phyloP scores from a whole-genome alignment of 92 coral and sea anemone genomes.

The Galaxea fascicularis region DNA sequence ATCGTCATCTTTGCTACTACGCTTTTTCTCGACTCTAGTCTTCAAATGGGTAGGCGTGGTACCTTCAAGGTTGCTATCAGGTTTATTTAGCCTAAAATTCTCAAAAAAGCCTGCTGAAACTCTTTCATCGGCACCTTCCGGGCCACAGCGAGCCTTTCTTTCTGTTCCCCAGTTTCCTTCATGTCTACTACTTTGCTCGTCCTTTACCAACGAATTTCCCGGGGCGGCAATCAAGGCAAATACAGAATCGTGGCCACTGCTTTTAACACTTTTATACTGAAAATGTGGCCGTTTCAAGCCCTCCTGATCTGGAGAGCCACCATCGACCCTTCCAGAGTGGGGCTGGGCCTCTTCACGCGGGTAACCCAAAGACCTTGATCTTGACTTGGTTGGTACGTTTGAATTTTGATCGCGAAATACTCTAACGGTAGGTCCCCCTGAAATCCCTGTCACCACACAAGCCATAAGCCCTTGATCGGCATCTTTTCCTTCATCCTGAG shows the following conservation, averaged over 20 bases:
- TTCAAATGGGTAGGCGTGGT: background rate
- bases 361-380: background rate
- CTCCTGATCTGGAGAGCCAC: background rate
- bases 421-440: slow-evolving; percentile 43
- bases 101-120: background rate
- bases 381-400: background rate
- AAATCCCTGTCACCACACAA: slow-evolving; percentile 32
- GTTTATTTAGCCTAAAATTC: background rate
- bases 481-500: background rate
- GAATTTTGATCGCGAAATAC: slow-evolving; percentile 31
- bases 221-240: slow-evolving; percentile 31
- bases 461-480: slow-evolving; percentile 29
- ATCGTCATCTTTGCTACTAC: background rate
- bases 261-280: background rate
- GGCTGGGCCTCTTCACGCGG: background rate
- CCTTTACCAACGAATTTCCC: background rate
- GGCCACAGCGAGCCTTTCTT: background rate
- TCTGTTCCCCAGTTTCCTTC: background rate
- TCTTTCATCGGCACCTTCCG: background rate
- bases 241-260: slow-evolving; percentile 1
- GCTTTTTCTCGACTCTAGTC: too few species aligned
- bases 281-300: background rate
- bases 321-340: background rate
- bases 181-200: background rate
- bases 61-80: background rate